Evolutionary conservation across 1,140 invertebrate genomes (phyloP).

Genomic region (Druon quercuslanigerum): DNA sequence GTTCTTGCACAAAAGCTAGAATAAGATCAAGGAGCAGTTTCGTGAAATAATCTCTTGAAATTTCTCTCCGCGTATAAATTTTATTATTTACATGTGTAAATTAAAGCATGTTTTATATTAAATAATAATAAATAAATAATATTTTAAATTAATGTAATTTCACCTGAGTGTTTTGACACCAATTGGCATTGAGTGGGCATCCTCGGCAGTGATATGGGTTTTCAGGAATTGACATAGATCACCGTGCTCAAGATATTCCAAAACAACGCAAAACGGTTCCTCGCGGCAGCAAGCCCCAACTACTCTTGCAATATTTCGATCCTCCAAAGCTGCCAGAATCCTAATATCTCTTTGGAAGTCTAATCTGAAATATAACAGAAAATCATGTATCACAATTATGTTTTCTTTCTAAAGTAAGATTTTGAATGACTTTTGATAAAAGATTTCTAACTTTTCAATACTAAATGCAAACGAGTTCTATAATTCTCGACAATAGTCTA

Average conservation of each 20-base stretch:
- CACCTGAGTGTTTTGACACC: slow-evolving; percentile 81
- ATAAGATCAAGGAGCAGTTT: too few species aligned
- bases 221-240: slow-evolving; percentile 92
- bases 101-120: too few species aligned
- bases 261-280: slow-evolving; percentile 89
- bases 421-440: too few species aligned
- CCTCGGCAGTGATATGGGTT: slow-evolving; percentile 79
- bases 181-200: slow-evolving; percentile 77
- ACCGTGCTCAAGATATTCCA: slow-evolving; percentile 93
- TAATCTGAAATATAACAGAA: slow-evolving; percentile 77
- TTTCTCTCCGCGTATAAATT: too few species aligned
- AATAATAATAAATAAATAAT: too few species aligned
- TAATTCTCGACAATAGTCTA: too few species aligned
- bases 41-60: too few species aligned
- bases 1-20: too few species aligned
- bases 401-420: too few species aligned
- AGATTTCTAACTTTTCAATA: too few species aligned
- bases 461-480: too few species aligned
- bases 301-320: slow-evolving; percentile 90
- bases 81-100: too few species aligned
- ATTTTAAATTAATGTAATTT: slow-evolving; percentile 25
- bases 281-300: slow-evolving; percentile 89
- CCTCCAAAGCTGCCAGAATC: slow-evolving; percentile 89
- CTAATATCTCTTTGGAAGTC: slow-evolving; percentile 94
- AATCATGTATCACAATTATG: slow-evolving; percentile 19